Percentiles rank a stretch among this genome's conserved stretches.
phyloP scores from a whole-genome alignment of 2,888 invertebrate species.

The Anthrax anthrax region DNA sequence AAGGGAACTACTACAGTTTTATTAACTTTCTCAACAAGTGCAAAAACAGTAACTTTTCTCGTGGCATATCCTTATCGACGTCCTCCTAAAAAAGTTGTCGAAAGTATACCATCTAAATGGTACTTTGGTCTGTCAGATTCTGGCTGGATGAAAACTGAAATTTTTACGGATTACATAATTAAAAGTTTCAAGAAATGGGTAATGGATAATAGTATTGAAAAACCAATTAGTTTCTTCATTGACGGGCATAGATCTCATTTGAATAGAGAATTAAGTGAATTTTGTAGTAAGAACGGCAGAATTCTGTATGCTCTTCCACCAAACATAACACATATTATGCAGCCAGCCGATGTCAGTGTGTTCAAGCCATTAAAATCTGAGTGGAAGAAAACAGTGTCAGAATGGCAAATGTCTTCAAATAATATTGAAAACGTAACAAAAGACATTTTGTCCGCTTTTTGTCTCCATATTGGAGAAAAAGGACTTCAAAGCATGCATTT shows the following conservation, averaged over 20 bases:
- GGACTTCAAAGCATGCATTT: too few relatives aligned
- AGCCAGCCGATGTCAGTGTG: conserved; percentile 6
- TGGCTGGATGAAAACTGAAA: conserved; percentile 5
- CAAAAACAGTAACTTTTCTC: not conserved
- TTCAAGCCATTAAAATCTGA: conserved; percentile 2
- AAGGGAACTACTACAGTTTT: conserved; percentile 3
- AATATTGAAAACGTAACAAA: too few relatives aligned
- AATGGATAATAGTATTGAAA: conserved; percentile 1
- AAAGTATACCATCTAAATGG: conserved; percentile 3
- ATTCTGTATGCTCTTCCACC: conserved; percentile 5
- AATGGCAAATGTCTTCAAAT: too few relatives aligned
- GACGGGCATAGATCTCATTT: conserved; percentile 5
- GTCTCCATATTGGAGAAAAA: too few relatives aligned
- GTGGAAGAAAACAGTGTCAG: conserved; percentile 1
- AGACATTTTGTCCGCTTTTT: too few relatives aligned
- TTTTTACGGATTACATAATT: conserved; percentile 3
- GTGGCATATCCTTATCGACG: not conserved
- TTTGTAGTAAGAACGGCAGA: conserved; percentile 3
- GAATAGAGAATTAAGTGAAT: not conserved
- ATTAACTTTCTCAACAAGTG: conserved; percentile 2
- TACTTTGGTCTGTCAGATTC: not conserved
- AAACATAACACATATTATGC: conserved; percentile 7
- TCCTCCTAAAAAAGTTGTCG: conserved; percentile 11
- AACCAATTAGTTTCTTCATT: conserved; percentile 1
- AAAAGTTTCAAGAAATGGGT: conserved; percentile 5